Evolutionary conservation across 2,888 invertebrate genomes (phyloP), one percentile per base, ranked within the genome.

Genomic region (Dinocampus coccinellae): DNA sequence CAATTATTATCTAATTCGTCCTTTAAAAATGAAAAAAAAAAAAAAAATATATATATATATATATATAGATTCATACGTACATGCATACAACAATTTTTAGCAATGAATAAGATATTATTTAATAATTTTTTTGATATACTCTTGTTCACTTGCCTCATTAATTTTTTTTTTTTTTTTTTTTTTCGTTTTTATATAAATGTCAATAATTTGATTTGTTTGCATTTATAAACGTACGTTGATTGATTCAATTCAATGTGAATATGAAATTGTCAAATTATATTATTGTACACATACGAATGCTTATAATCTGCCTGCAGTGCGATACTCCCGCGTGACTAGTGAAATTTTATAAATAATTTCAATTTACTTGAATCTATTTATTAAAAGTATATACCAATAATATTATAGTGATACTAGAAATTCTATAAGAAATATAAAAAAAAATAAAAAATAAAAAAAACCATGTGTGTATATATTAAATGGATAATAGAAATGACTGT

Each of bases 331-430:
- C 16, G 16, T 47, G 16, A 47, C 6, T 16, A 16, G 16, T 16
- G n/a, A 42, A 47, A 47, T 47, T n/a, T n/a, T 7, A 16, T 47
- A 16, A n/a, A n/a, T 20, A 16, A 47, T 47, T 47, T n/a, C 20
- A 7, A 20, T 47, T 47, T 16, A 16, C 2, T 47, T n/a, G 6
- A 6, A 16, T 47, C 16, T 47, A 47, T 47, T 47, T 47, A 57
- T 33, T 57, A 42, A 57, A 24, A 57, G 57, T 57, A 34, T 24
- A 26, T 36, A n/a, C n/a, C n/a, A n/a, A n/a, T n/a, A n/a, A n/a
- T n/a, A n/a, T n/a, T n/a, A n/a, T n/a, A n/a, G n/a, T n/a, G n/a
- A n/a, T n/a, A n/a, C n/a, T n/a, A n/a, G n/a, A n/a, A n/a, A n/a
- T n/a, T n/a, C n/a, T n/a, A n/a, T n/a, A n/a, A n/a, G n/a, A n/a